phyloP scores from a whole-genome alignment of 2,797 vertebrate species.

The Xenopus petersii region DNA sequence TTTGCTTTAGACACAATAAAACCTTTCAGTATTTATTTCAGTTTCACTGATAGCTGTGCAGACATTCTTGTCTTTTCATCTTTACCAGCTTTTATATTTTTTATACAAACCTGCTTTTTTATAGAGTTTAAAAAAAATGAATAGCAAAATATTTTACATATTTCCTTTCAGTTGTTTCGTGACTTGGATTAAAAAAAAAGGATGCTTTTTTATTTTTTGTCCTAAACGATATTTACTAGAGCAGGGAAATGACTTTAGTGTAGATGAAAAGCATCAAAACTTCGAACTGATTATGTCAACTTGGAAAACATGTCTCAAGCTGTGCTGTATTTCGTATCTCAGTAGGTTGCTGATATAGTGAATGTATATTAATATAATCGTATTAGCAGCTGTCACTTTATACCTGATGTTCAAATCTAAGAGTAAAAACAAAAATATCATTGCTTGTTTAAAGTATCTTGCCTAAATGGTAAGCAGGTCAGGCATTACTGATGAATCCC shows the following conservation, averaged over 20 bases:
- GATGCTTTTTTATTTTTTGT: neutral
- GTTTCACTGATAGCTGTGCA: too few relatives aligned
- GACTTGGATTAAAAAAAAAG: neutral
- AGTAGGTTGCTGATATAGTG: conserved; percentile 32
- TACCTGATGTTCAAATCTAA: conserved; percentile 28
- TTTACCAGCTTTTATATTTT: too few relatives aligned
- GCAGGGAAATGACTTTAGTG: conserved; percentile 10
- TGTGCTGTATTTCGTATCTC: conserved; percentile 28
- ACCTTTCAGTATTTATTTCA: too few relatives aligned
- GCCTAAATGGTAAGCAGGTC: neutral
- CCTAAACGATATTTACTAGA: conserved; percentile 16
- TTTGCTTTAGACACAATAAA: too few relatives aligned
- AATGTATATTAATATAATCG: conserved; percentile 42
- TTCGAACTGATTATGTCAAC: conserved; percentile 28
- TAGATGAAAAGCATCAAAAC: conserved; percentile 28
- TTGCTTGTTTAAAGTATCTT: conserved; percentile 13
- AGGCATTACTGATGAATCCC: neutral
- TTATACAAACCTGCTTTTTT: too few relatives aligned
- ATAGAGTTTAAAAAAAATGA: too few relatives aligned
- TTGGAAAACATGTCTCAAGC: conserved; percentile 37
- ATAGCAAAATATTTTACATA: neutral
- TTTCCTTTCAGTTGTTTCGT: neutral
- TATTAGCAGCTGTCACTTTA: conserved; percentile 33
- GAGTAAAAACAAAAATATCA: conserved; percentile 8
- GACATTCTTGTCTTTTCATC: too few relatives aligned